These are phyloP conservation scores for Alces alces DNA, from an alignment of 2,113 vertebrate species.

Conservation along the genomic window DNA sequence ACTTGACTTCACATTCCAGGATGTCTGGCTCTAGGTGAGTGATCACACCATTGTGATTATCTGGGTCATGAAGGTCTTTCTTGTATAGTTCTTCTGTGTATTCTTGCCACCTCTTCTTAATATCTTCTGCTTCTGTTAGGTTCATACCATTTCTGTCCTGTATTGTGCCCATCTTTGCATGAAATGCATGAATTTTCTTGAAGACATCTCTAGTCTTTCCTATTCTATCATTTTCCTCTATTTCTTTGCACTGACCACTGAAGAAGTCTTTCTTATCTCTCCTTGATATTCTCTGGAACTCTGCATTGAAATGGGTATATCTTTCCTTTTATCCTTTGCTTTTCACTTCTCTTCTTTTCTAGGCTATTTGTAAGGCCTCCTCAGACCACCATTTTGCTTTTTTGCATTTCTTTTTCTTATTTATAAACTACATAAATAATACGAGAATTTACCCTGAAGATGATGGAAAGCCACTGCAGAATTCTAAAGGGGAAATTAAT, in stretches of 20 bases:
- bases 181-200: neutral
- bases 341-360: neutral
- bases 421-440: neutral
- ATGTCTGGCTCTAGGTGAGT: neutral
- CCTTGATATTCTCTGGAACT: neutral
- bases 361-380: neutral
- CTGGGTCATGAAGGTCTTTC: neutral
- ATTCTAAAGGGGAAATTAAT: neutral
- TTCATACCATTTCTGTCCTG: neutral
- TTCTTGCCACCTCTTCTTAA: neutral
- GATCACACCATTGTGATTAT: neutral
- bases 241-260: neutral
- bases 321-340: neutral
- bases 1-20: neutral
- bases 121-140: neutral
- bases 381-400: neutral
- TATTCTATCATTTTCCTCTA: rapidly evolving
- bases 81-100: neutral
- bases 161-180: neutral
- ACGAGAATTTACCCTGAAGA: neutral
- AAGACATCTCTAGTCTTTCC: neutral
- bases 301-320: neutral
- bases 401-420: neutral
- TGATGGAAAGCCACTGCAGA: neutral
- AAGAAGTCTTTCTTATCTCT: neutral